phyloP scores from a whole-genome alignment of 1,140 invertebrate genomes.

The Ephestia elutella region DNA sequence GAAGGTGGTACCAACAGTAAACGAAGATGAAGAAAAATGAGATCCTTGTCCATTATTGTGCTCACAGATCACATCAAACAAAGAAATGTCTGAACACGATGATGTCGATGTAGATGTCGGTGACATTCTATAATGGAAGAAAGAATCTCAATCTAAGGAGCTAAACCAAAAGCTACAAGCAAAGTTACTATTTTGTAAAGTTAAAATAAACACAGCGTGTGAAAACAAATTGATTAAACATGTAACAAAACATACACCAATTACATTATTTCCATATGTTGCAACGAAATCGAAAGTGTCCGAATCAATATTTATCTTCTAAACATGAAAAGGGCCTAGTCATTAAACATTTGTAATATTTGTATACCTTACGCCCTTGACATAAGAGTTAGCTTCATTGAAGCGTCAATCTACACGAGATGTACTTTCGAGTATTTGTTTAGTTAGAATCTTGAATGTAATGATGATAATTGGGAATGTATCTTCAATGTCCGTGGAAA shows the following conservation, averaged over 20 bases:
- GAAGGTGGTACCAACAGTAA: too few species aligned
- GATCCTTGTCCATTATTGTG: too few species aligned
- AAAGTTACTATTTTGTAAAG: too few species aligned
- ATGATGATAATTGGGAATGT: constrained; percentile 1
- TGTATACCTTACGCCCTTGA: not conserved
- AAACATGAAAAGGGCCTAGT: not conserved
- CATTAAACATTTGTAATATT: not conserved
- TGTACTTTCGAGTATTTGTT: not conserved
- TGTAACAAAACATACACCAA: not conserved
- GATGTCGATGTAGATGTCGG: too few species aligned
- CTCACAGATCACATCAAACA: too few species aligned
- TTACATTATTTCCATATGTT: not conserved
- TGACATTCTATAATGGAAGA: too few species aligned
- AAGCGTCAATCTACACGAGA: not conserved
- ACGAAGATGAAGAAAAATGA: too few species aligned
- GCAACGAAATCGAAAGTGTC: not conserved
- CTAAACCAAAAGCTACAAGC: too few species aligned
- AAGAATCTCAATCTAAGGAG: too few species aligned
- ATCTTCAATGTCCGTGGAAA: not conserved
- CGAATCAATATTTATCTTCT: constrained; percentile 2
- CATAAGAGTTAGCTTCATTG: not conserved
- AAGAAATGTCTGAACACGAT: too few species aligned
- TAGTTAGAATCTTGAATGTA: not conserved
- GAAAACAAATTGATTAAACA: too few species aligned
- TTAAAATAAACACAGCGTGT: too few species aligned